These are phyloP conservation scores for Acholoe squamosa DNA, from an alignment of 2,888 invertebrate genomes.

Conservation along the genomic window DNA sequence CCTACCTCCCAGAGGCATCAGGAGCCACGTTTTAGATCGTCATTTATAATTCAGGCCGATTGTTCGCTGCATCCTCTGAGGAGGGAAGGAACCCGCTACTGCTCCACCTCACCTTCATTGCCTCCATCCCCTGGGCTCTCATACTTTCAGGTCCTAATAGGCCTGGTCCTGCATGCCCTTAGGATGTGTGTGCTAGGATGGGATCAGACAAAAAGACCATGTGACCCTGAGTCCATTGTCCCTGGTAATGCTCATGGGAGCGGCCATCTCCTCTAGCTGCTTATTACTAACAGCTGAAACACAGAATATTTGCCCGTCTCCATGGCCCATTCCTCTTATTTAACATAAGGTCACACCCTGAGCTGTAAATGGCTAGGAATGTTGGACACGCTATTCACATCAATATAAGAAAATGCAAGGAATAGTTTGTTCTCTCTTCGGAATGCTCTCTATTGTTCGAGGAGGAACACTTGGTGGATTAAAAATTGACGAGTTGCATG, in stretches of 20 bases:
- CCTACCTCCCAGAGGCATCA: not conserved
- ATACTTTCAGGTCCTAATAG: not conserved
- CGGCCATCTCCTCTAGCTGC: not conserved
- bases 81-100: not conserved
- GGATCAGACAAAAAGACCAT: not conserved
- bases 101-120: not conserved
- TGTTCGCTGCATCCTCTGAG: conserved; percentile 19
- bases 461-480: no score
- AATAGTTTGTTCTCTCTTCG: no score
- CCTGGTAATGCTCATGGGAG: not conserved
- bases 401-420: no score
- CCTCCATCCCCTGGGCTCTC: not conserved
- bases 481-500: no score
- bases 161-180: not conserved
- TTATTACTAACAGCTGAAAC: not conserved
- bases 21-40: not conserved
- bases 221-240: conserved; percentile 7
- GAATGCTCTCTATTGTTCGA: no score
- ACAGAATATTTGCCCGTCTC: not conserved
- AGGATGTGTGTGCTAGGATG: not conserved
- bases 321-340: no score
- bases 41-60: conserved; percentile 34
- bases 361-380: no score
- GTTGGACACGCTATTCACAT: no score
- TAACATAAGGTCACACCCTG: no score